Evolutionary conservation across 2,797 vertebrate genomes (phyloP).

Genomic region (Cottoperca gobio): DNA sequence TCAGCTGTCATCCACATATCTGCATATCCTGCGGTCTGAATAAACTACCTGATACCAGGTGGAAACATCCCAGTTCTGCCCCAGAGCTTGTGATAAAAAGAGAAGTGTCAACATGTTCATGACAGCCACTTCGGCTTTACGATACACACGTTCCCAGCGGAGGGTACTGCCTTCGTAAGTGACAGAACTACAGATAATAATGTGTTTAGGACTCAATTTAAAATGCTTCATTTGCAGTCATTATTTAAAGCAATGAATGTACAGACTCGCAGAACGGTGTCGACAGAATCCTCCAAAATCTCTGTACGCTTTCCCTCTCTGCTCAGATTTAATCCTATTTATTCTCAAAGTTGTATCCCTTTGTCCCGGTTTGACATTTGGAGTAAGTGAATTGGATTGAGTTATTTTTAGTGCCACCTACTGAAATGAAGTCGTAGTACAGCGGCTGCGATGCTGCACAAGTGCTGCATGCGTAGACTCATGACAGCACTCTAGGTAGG

Average conservation of each 20-base stretch:
- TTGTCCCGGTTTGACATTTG: conserved; percentile 65
- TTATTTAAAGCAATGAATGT: not conserved
- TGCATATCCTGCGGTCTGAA: conserved; percentile 6
- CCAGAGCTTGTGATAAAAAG: conserved; percentile 23
- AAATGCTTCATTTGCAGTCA: conserved; percentile 12
- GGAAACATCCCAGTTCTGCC: conserved; percentile 23
- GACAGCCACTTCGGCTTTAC: not conserved
- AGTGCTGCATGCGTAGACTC: conserved; percentile 57
- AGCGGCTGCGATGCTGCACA: conserved; percentile 49
- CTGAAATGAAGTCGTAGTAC: conserved; percentile 68
- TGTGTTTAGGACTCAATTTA: not conserved
- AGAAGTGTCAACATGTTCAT: conserved; percentile 14
- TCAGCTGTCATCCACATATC: conserved; percentile 10
- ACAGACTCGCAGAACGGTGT: not conserved
- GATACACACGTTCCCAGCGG: not conserved
- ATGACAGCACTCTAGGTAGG: conserved; percentile 55
- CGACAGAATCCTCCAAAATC: conserved; percentile 36
- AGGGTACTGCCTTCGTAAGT: conserved; percentile 11
- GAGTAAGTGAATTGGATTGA: conserved; percentile 50
- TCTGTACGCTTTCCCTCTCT: conserved; percentile 23
- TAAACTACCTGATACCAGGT: conserved; percentile 12
- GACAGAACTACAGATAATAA: not conserved
- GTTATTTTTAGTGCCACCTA: conserved; percentile 79
- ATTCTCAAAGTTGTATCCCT: conserved; percentile 47
- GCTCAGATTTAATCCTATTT: conserved; percentile 60